Percentiles rank a stretch among this genome's conserved stretches.
Conservation (phyloP, 2,113 vertebrate species). For the Microtus oregoni region DNA sequence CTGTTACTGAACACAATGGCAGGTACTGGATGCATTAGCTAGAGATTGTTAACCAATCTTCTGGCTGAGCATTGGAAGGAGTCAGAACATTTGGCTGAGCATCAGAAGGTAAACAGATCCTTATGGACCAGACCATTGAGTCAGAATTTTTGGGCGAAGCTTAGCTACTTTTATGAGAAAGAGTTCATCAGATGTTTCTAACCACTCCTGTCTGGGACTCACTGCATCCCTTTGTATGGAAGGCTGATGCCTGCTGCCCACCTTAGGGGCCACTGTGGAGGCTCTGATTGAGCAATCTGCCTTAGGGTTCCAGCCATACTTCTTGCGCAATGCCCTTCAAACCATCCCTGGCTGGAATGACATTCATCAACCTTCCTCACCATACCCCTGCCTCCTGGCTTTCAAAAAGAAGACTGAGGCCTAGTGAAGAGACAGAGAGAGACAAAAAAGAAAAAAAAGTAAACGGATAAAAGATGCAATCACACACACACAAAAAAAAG, state of each 20-base stretch:
- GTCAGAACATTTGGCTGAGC: not conserved
- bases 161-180: not conserved
- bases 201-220: not conserved
- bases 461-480: not conserved
- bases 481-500: not conserved
- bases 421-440: not conserved
- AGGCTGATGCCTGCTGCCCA: not conserved
- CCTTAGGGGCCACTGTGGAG: rapidly evolving
- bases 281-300: too few species aligned
- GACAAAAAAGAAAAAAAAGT: not conserved
- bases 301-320: not conserved
- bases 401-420: constrained; percentile 32
- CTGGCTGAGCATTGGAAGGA: not conserved
- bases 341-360: not conserved
- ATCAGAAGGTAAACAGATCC: not conserved
- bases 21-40: not conserved
- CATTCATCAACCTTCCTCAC: not conserved
- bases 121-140: not conserved
- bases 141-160: not conserved
- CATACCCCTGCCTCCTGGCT: not conserved
- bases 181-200: not conserved
- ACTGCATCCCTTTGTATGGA: not conserved
- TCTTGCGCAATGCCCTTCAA: not conserved
- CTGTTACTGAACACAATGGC: not conserved
- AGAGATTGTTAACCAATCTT: not conserved